Conservation (phyloP, 2,888 invertebrate genomes). For the Megamerina dolium region DNA sequence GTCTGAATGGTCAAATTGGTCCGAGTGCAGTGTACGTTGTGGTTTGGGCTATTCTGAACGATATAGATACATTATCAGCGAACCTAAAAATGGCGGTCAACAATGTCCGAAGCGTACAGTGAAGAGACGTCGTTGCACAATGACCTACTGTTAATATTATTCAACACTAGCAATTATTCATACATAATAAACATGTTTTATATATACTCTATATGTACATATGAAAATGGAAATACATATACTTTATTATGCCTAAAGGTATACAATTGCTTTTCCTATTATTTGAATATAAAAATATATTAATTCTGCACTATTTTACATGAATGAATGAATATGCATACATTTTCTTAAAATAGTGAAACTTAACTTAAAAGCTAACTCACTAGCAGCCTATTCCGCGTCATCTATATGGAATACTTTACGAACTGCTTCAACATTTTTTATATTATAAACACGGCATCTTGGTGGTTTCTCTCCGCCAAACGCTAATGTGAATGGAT, state of each 20-base stretch:
- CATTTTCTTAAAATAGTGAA: too few species aligned
- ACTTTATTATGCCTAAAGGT: too few species aligned
- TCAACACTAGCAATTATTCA: too few species aligned
- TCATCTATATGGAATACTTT: constrained; percentile 36
- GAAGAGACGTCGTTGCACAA: constrained; percentile 43
- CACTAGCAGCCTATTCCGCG: constrained; percentile 4
- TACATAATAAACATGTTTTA: too few species aligned
- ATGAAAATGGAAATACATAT: too few species aligned
- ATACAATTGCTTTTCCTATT: too few species aligned
- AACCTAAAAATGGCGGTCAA: constrained; percentile 40
- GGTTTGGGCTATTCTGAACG: constrained; percentile 67
- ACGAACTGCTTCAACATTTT: constrained; percentile 45
- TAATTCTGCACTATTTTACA: too few species aligned
- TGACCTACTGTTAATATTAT: constrained; percentile 36
- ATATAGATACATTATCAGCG: constrained; percentile 37
- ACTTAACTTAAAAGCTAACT: too few species aligned
- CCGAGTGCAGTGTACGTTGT: constrained; percentile 72
- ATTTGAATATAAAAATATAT: too few species aligned
- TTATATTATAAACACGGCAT: constrained; percentile 56
- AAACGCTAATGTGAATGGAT: constrained; percentile 70
- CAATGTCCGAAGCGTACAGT: constrained; percentile 40
- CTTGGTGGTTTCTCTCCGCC: constrained; percentile 81
- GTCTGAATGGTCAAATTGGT: constrained; percentile 79
- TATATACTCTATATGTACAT: too few species aligned
- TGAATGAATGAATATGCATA: too few species aligned